Evolutionary conservation across 1,140 invertebrate species (phyloP), one percentile per base, ranked within the genome.

Genomic region (Brachionus calyciflorus): DNA sequence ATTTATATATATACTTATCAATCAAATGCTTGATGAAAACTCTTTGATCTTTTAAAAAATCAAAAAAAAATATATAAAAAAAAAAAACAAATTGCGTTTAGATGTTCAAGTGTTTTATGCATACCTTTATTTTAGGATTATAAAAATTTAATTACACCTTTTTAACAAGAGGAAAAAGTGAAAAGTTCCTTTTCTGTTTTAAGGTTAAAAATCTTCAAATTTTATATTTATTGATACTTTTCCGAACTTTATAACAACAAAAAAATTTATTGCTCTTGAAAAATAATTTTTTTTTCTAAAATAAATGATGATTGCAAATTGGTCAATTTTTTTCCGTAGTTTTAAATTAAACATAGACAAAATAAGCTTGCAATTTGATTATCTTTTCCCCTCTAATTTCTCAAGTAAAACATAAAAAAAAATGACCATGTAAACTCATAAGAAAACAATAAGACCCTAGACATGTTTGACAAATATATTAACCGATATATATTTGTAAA

Each of bases 381-480:
- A 65, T 65, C 60, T 65, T 44, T n/a, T n/a, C n/a, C n/a, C n/a
- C n/a, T n/a, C n/a, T n/a, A n/a, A n/a, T n/a, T n/a, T 65, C 30
- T 40, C 40, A 28, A 19, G 17, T 65, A 41, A 14, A 41, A 41
- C 55, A 19, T 19, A 37, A 17, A 65, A 37, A 65, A 37, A 65
- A 65, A 65, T 65, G 60, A 41, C 60, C 60, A 44, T 65, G 60
- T 65, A 65, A 65, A 33, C 33, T 37, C 33, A 37, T n/a, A n/a
- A n/a, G n/a, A n/a, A n/a, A n/a, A n/a, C n/a, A n/a, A n/a, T n/a
- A 33, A 33, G 44, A 21, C 19, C 60, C 60, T 65, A 65, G 60
- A 65, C 60, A 65, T 65, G 60, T 65, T 65, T 65, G 60, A 65
- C 40, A 65, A 65, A 65, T 65, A 65, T 65, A 65, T 65, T 65